These are phyloP conservation scores for Ruditapes philippinarum DNA, from an alignment of 1,140 invertebrate genomes.

Conservation along the genomic window DNA sequence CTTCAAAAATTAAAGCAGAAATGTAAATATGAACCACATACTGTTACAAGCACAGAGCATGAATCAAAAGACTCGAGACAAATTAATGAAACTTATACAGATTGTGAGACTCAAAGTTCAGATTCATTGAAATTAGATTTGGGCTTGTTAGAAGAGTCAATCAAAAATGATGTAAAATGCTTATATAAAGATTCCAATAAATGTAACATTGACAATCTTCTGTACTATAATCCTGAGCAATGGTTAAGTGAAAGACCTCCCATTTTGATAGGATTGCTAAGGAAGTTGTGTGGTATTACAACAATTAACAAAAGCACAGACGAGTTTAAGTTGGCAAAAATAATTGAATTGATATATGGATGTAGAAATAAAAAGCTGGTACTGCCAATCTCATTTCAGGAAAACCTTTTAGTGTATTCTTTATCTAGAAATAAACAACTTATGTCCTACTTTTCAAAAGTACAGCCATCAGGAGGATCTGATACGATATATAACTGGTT, in stretches of 20 bases:
- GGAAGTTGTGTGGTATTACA: conserved; percentile 40
- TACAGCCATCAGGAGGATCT: conserved; percentile 3
- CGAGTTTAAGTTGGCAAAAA: conserved; percentile 24
- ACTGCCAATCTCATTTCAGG: conserved; percentile 55
- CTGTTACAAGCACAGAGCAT: too few relatives aligned
- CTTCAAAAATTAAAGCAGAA: too few relatives aligned
- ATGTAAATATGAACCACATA: too few relatives aligned
- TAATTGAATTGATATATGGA: conserved; percentile 50
- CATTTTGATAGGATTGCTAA: conserved; percentile 26
- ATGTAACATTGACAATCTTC: conserved; percentile 17
- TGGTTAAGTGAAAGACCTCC: conserved; percentile 3
- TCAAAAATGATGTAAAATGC: too few relatives aligned
- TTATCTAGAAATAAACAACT: conserved; percentile 60
- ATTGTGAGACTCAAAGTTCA: too few relatives aligned
- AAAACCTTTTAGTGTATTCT: conserved; percentile 58
- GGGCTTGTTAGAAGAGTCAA: too few relatives aligned
- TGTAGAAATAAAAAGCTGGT: conserved; percentile 59
- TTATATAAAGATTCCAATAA: too few relatives aligned
- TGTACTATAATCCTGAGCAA: conserved; percentile 27
- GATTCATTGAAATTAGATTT: too few relatives aligned
- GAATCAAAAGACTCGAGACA: too few relatives aligned
- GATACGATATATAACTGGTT: background rate
- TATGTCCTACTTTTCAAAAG: conserved; percentile 44
- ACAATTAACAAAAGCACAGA: background rate
- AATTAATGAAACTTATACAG: too few relatives aligned